These are phyloP conservation scores for Sesamia inferens DNA, from an alignment of 2,888 invertebrate genomes.

Conservation along the genomic window DNA sequence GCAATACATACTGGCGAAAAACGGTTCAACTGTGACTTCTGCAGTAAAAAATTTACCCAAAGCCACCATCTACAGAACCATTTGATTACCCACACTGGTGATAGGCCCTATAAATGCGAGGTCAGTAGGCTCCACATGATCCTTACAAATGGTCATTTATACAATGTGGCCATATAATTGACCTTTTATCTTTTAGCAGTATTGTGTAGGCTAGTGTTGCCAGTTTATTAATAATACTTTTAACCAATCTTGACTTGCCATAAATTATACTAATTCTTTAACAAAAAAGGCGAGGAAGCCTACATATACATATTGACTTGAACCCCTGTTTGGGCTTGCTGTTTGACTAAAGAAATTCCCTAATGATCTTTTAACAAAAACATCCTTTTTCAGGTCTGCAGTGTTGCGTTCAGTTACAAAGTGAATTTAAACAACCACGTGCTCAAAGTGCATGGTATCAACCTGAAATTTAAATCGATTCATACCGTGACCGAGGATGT, in stretches of 20 bases:
- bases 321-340: not conserved
- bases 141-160: constrained; percentile 30
- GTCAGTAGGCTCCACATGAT: constrained; percentile 71
- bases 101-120: constrained; percentile 79
- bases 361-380: not conserved
- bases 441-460: constrained; percentile 86
- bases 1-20: constrained; percentile 79
- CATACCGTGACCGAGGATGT: constrained; percentile 86
- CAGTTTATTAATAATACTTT: not conserved
- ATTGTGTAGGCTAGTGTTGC: constrained; percentile 8
- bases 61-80: constrained; percentile 81
- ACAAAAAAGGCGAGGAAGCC: not conserved
- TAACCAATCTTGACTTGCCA: not conserved
- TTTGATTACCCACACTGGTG: constrained; percentile 78
- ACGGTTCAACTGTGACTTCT: constrained; percentile 76
- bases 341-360: not conserved
- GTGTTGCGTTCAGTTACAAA: constrained; percentile 88
- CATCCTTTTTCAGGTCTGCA: constrained; percentile 81
- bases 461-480: constrained; percentile 88
- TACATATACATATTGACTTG: not conserved
- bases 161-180: not conserved
- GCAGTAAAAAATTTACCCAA: constrained; percentile 78
- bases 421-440: constrained; percentile 89
- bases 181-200: constrained; percentile 1
- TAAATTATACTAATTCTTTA: constrained; percentile 6